These are phyloP conservation scores for Antigone vipio DNA, from an alignment of 2,113 vertebrate genomes.

Conservation along the genomic window DNA sequence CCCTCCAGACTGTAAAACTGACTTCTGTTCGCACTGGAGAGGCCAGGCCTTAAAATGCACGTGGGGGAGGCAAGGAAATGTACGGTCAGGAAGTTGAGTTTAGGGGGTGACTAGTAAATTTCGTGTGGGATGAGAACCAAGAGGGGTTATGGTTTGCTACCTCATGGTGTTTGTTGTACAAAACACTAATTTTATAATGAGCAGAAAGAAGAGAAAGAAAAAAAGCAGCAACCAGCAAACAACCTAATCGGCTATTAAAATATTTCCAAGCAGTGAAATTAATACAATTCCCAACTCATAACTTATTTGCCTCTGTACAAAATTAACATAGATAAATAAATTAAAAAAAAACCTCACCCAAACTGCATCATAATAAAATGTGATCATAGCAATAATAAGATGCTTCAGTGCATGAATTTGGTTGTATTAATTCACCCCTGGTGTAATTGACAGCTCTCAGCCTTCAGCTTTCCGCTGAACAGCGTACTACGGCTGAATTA, in stretches of 20 bases:
- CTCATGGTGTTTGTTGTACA: neutral
- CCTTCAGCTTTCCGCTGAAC: conserved; percentile 57
- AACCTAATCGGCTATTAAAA: conserved; percentile 36
- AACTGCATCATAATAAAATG: conserved; percentile 72
- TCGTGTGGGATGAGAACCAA: neutral
- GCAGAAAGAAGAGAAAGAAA: neutral
- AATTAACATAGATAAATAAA: conserved; percentile 80
- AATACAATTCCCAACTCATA: conserved; percentile 73
- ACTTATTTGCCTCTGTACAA: conserved; percentile 67
- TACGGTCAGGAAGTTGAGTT: neutral
- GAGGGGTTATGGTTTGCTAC: neutral
- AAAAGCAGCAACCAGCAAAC: neutral
- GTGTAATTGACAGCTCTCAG: conserved; percentile 69
- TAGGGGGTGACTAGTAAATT: neutral
- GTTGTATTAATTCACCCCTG: conserved; percentile 71
- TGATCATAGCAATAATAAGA: conserved; percentile 60
- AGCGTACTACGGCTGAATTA: conserved; percentile 52
- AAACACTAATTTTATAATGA: conserved; percentile 41
- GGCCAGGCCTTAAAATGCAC: neutral
- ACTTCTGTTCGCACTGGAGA: neutral
- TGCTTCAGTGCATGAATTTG: conserved; percentile 60
- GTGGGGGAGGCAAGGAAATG: neutral
- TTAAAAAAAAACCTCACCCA: conserved; percentile 68
- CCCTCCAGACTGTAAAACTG: neutral
- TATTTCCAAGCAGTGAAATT: conserved; percentile 69